Evolutionary conservation across 2,888 invertebrate species (phyloP).

Genomic region (Drepana falcataria): DNA sequence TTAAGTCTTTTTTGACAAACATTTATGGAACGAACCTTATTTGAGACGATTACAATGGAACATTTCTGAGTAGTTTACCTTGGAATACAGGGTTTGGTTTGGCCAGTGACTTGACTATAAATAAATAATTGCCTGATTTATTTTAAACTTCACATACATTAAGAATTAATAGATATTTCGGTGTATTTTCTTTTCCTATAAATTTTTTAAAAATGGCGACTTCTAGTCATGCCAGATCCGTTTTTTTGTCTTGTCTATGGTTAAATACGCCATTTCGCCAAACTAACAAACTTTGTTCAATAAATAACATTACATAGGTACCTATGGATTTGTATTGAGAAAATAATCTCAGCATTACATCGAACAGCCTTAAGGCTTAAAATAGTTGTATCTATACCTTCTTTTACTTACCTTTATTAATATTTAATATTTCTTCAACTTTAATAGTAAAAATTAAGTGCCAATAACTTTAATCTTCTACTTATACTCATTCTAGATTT

Average conservation of each 20-base stretch:
- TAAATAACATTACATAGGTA: too few relatives aligned
- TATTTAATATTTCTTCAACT: background rate
- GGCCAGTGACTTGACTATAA: background rate
- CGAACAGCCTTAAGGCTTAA: conserved; percentile 1
- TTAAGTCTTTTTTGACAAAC: background rate
- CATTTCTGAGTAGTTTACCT: conserved; percentile 1
- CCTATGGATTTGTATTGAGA: background rate
- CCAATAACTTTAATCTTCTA: conserved; percentile 15
- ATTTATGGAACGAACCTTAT: background rate
- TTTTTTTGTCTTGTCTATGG: background rate
- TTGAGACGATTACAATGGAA: background rate
- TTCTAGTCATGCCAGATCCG: too few relatives aligned
- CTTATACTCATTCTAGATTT: background rate
- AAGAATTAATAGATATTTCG: background rate
- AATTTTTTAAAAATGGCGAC: conserved; percentile 1
- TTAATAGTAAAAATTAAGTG: conserved; percentile 25
- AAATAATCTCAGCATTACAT: background rate
- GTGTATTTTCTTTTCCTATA: background rate
- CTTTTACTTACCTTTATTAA: background rate
- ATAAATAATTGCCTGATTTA: background rate
- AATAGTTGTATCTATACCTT: background rate
- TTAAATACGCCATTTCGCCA: background rate
- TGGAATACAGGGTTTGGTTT: background rate
- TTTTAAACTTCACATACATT: conserved; percentile 5
- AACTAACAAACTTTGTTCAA: too few relatives aligned